These are phyloP conservation scores for Thymelicus sylvestris DNA, from an alignment of 2,888 invertebrate species.

Conservation along the genomic window DNA sequence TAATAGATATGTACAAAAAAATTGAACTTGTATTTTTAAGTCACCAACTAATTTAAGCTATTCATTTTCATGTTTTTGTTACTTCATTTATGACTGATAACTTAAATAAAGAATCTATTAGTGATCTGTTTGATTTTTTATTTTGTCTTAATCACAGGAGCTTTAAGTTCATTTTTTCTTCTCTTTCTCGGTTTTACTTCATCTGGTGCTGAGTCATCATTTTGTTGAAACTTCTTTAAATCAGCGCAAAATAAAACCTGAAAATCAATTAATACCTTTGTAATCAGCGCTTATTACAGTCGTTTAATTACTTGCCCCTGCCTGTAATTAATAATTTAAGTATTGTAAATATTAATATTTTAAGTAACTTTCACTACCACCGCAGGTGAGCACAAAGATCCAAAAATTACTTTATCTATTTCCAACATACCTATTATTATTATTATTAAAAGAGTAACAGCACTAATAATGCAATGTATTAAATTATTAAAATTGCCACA, in stretches of 20 bases:
- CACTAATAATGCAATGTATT: no score
- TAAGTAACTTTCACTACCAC: no score
- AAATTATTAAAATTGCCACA: no score
- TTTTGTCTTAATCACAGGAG: constrained; percentile 3
- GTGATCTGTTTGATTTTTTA: constrained; percentile 1
- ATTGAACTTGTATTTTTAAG: background rate
- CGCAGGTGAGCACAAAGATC: no score
- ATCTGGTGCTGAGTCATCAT: constrained; percentile 43
- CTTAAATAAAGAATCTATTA: constrained; percentile 29
- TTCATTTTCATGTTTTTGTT: constrained; percentile 1
- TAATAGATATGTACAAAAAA: no score
- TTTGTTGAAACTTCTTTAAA: constrained; percentile 88
- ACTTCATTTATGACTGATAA: constrained; percentile 18
- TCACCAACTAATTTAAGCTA: background rate
- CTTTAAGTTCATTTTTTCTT: constrained; percentile 44
- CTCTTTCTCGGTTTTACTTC: constrained; percentile 59
- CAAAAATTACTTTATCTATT: no score
- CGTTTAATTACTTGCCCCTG: no score
- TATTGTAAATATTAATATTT: no score
- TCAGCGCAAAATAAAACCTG: constrained; percentile 93
- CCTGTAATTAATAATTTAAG: no score
- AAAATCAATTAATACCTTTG: constrained; percentile 50
- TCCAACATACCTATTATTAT: no score
- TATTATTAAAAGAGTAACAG: no score
- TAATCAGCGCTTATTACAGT: background rate